Evolutionary conservation across 2,888 invertebrate genomes (phyloP).

Genomic region (Eupeodes luniger): DNA sequence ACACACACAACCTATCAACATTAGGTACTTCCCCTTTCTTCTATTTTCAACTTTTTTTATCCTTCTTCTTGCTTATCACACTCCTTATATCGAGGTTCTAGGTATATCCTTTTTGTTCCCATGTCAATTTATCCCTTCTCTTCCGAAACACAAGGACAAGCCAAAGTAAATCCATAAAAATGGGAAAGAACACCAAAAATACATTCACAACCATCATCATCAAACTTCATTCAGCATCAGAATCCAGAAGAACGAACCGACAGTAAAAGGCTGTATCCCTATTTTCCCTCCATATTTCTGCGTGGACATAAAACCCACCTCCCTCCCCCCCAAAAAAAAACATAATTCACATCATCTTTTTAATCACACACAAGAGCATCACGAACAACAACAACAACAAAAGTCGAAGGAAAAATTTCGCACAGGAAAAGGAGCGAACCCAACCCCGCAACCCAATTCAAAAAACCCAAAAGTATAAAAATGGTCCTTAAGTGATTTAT

Average conservation of each 20-base stretch:
- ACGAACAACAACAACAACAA: background rate
- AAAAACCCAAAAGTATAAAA: conserved; percentile 52
- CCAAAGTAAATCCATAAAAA: conserved; percentile 46
- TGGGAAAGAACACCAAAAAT: conserved; percentile 41
- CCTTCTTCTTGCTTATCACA: conserved; percentile 11
- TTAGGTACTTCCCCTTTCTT: conserved; percentile 19
- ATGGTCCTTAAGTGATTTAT: conserved; percentile 73
- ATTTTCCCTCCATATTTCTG: conserved; percentile 26
- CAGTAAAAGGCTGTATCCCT: conserved; percentile 15
- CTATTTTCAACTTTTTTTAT: background rate
- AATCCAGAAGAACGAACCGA: conserved; percentile 31
- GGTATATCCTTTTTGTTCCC: conserved; percentile 32
- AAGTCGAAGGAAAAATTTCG: conserved; percentile 9
- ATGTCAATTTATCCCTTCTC: conserved; percentile 42
- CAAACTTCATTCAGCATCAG: conserved; percentile 9
- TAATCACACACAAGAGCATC: conserved; percentile 52
- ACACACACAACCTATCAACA: conserved; percentile 41
- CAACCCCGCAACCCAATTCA: background rate
- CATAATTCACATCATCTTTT: conserved; percentile 50
- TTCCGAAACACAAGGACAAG: background rate
- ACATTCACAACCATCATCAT: conserved; percentile 40
- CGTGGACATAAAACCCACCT: background rate
- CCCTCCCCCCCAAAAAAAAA: background rate
- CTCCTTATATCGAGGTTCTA: background rate
- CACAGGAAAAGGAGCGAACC: background rate